Evolutionary conservation across 2,888 invertebrate genomes (phyloP), one percentile per base, ranked within the genome.

Genomic region (Patella ulyssiponensis): DNA sequence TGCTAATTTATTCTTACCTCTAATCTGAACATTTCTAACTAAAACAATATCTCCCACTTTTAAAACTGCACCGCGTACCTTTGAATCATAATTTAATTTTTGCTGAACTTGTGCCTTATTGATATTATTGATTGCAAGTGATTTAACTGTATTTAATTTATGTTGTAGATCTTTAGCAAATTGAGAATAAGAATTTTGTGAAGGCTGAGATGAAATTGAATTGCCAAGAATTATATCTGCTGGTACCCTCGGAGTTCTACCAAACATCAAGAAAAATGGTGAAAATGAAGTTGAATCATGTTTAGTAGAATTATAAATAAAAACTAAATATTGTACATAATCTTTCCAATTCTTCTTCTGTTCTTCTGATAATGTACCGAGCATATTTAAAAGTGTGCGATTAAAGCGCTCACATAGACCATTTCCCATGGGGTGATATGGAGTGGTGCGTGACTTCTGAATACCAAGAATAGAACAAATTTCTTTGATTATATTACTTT

Each of bases 181-280:
- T 53, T 54, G 11, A 14, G 44, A 17, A 20, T 52, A 3, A n/a
- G 77, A 53, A n/a, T 20, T 17, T 72, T 20, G 74, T 69, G 12
- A 15, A n/a, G 2, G 15, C 15, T 33, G 51, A 17, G 71, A 27
- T 74, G 20, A 33, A 20, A 53, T 52, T 15, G 27, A 15, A 15
- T 54, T 20, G 23, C 64, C 71, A 73, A 83, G 80, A 11, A 72
- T 56, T 27, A 76, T 23, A 52, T 82, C 83, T 7, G 78, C 71
- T 7, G 79, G 81, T 33, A 82, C 71, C 11, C 75, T 73, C 4
- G 79, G 82, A 20, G 73, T 33, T 15, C 81, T 52, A 33, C 82
- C 81, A 74, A 77, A 81, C 76, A 82, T 77, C 1, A 83, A 33
- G 56, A 73, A 80, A 69, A 77, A 79, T 9, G 78, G 80, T 12